Evolutionary conservation across 2,113 vertebrate genomes (phyloP).

Genomic region (Raja brachyura): DNA sequence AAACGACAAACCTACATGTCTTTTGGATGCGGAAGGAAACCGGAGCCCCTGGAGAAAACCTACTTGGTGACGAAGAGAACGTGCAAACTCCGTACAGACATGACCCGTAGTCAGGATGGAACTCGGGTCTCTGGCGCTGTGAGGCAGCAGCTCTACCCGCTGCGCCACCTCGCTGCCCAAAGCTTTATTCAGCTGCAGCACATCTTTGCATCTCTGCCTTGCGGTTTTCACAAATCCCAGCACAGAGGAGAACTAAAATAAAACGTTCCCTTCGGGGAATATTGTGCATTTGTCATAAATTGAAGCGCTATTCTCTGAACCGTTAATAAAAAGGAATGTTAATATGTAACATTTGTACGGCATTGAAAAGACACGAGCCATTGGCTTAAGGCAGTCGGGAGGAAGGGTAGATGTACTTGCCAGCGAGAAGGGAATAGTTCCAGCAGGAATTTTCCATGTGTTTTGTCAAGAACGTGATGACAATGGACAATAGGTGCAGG

Average conservation of each 20-base stretch:
- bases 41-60: too few species aligned
- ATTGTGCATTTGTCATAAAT: neutral
- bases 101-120: too few species aligned
- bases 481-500: too few species aligned
- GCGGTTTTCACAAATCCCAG: neutral
- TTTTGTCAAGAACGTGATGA: neutral
- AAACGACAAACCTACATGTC: too few species aligned
- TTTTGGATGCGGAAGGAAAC: too few species aligned
- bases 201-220: too few species aligned
- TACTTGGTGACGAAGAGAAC: too few species aligned
- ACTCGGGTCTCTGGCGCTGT: too few species aligned
- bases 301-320: neutral
- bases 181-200: too few species aligned
- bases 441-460: neutral
- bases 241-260: neutral
- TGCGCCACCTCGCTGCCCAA: too few species aligned
- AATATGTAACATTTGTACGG: neutral
- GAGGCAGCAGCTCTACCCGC: too few species aligned
- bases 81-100: too few species aligned
- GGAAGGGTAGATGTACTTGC: neutral
- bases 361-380: neutral
- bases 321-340: neutral
- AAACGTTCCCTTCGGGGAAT: neutral
- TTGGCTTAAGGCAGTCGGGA: neutral
- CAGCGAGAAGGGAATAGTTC: neutral